Percentiles rank a stretch among this genome's conserved stretches.
These are phyloP conservation scores for Drosophila falleni DNA, from an alignment of 2,888 invertebrate species.

Conservation along the genomic window DNA sequence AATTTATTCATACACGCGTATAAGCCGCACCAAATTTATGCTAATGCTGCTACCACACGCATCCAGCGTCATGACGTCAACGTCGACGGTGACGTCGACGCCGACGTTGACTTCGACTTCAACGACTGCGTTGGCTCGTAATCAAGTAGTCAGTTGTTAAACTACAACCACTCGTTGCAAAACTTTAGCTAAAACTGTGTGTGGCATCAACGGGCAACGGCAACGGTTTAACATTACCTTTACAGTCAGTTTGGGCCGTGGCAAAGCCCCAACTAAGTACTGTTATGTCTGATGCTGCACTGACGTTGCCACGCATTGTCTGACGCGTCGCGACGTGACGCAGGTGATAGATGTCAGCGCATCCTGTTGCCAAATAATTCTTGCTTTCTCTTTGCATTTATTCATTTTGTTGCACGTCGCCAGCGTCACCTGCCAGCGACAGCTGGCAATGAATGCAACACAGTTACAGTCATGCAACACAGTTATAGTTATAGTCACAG, in stretches of 20 bases:
- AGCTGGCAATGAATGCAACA: constrained; percentile 42
- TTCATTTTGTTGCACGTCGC: constrained; percentile 43
- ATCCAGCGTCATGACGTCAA: constrained; percentile 1
- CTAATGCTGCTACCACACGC: constrained; percentile 52
- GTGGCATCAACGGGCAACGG: background rate
- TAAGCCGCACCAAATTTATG: constrained; percentile 75
- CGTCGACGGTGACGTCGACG: background rate
- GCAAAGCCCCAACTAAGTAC: background rate
- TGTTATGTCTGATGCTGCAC: constrained; percentile 1
- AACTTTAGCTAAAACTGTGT: constrained; percentile 24
- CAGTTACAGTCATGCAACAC: constrained; percentile 17
- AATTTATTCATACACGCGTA: constrained; percentile 74
- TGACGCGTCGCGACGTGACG: constrained; percentile 15
- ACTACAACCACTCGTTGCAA: constrained; percentile 9
- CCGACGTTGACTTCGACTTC: background rate
- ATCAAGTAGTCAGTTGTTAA: constrained; percentile 50
- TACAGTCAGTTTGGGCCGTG: background rate
- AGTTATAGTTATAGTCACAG: background rate
- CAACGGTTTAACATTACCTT: constrained; percentile 8
- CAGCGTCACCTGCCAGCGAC: constrained; percentile 36
- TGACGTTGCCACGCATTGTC: background rate
- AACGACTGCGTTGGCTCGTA: constrained; percentile 20
- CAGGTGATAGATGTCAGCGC: constrained; percentile 79
- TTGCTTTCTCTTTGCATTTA: constrained; percentile 53
- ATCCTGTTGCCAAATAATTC: constrained; percentile 78